These are phyloP conservation scores for Vombatus ursinus DNA, from an alignment of 2,113 vertebrate species.

Conservation along the genomic window DNA sequence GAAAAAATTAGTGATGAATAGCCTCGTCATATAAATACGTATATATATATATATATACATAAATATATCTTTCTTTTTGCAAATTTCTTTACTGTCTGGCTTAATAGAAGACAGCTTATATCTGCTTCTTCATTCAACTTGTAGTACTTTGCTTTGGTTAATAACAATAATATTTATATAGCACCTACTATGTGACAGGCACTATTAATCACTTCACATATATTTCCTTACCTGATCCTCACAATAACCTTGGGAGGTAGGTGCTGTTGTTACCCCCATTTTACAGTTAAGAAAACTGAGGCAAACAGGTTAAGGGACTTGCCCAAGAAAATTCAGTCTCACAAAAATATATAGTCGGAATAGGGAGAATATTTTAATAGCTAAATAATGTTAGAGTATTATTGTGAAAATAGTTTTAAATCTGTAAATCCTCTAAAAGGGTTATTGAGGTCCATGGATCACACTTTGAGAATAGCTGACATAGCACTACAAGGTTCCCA, in stretches of 20 bases:
- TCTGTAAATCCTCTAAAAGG: not conserved
- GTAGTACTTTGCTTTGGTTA: not conserved
- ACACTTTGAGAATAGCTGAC: not conserved
- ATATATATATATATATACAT: no score
- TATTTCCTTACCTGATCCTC: not conserved
- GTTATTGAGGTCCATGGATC: not conserved
- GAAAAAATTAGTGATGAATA: not conserved
- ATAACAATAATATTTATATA: not conserved
- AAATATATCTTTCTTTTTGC: no score
- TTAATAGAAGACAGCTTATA: not conserved
- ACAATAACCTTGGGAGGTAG: not conserved
- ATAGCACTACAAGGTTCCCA: not conserved
- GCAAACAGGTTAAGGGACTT: not conserved
- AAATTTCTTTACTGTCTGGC: not conserved
- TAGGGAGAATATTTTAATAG: not conserved
- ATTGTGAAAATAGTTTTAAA: not conserved
- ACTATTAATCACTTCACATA: not conserved
- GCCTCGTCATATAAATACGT: no score
- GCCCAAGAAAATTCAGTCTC: not conserved
- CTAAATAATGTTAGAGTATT: not conserved
- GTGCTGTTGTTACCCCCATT: not conserved
- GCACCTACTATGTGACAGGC: not conserved
- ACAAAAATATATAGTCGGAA: not conserved
- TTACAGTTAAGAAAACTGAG: not conserved
- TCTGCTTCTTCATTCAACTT: not conserved